phyloP scores from a whole-genome alignment of 2,888 invertebrate genomes.

The Aromia moschata region DNA sequence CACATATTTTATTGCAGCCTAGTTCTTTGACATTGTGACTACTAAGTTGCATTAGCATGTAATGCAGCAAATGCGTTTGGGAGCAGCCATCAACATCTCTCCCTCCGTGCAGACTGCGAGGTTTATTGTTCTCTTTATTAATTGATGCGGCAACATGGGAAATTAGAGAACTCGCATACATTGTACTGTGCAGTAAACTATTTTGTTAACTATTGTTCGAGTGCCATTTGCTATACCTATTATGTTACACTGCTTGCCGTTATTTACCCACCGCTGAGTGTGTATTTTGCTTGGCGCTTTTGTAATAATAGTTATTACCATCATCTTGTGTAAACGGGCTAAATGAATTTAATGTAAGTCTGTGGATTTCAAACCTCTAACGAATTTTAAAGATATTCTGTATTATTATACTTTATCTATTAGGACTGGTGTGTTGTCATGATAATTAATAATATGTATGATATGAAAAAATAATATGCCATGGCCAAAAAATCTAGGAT shows the following conservation, averaged over 20 bases:
- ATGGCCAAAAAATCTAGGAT: too few species aligned
- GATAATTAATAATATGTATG: too few species aligned
- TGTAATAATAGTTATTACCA: not conserved
- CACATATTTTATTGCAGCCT: constrained; percentile 15
- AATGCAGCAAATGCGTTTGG: constrained; percentile 1
- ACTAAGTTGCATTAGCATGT: constrained; percentile 14
- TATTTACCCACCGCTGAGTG: not conserved
- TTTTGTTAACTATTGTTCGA: constrained; percentile 3
- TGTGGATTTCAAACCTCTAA: too few species aligned
- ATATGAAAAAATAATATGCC: too few species aligned
- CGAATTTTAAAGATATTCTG: too few species aligned
- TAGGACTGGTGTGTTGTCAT: too few species aligned
- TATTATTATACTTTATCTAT: too few species aligned
- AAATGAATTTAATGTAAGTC: too few species aligned
- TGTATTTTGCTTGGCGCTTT: not conserved
- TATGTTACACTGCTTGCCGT: not conserved
- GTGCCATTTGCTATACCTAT: not conserved
- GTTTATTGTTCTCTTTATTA: constrained; percentile 36
- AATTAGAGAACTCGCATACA: constrained; percentile 25
- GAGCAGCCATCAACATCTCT: constrained; percentile 16
- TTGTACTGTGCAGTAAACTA: constrained; percentile 19
- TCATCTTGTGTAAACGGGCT: too few species aligned
- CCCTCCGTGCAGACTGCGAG: constrained; percentile 2
- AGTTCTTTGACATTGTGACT: constrained; percentile 15
- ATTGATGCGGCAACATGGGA: constrained; percentile 27